Conservation (phyloP, 2,113 vertebrate species). For the Brienomyrus brachyistius region DNA sequence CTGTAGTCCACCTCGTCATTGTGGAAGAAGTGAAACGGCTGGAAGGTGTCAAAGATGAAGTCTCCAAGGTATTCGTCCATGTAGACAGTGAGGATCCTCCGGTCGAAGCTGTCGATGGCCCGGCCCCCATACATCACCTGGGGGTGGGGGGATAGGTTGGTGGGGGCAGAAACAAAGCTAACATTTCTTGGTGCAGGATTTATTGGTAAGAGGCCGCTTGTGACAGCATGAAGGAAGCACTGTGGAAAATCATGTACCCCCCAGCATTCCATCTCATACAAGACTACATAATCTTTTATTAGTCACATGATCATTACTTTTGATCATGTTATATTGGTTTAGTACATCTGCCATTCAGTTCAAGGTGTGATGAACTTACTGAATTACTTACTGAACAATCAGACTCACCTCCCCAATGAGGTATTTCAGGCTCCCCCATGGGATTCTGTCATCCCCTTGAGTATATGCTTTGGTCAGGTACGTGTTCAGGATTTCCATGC, state of each 20-base stretch:
- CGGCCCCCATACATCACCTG: constrained; percentile 96
- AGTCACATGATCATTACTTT: neutral
- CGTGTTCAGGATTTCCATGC: constrained; percentile 87
- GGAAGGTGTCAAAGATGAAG: constrained; percentile 86
- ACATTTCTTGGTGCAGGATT: neutral
- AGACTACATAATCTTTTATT: neutral
- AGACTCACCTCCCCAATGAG: constrained; percentile 85
- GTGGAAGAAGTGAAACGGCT: constrained; percentile 78
- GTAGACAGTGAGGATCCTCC: constrained; percentile 82
- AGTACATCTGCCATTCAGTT: neutral
- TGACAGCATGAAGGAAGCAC: neutral
- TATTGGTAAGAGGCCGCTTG: neutral
- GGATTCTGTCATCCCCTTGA: constrained; percentile 73
- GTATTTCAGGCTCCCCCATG: constrained; percentile 91
- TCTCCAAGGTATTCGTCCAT: constrained; percentile 95
- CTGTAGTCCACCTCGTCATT: constrained; percentile 74
- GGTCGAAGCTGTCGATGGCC: constrained; percentile 87
- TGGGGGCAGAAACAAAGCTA: neutral
- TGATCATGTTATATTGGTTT: neutral
- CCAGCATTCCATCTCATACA: neutral
- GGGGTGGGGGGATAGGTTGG: neutral
- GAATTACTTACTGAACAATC: neutral
- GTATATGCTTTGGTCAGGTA: constrained; percentile 80
- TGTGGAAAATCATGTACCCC: neutral
- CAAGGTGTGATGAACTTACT: neutral